Evolutionary conservation across 2,113 vertebrate species (phyloP), one percentile per base, ranked within the genome.

Genomic region (Heterotilapia buettikoferi): DNA sequence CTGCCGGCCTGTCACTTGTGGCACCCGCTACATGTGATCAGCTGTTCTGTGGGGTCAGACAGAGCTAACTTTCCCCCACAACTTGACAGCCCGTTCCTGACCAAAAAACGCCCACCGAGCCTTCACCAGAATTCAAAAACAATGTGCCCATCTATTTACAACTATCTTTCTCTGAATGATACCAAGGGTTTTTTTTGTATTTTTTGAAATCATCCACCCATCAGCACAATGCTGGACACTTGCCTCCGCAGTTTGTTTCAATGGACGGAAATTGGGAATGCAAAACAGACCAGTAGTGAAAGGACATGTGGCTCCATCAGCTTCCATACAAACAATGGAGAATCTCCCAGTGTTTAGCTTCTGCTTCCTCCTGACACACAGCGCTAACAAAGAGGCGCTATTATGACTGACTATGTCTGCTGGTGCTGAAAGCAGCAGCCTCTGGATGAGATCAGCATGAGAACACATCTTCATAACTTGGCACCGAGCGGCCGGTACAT

Each of bases 201-300:
- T 29, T 73, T 73, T 73, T 29, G 1, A 84, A 83, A 86, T 82
- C 88, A 78, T 52, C 87, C 84, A 92, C 89, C 92, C 90, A 89
- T 90, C 90, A 66, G 90, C 85, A 94, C 94, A 95, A 94, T 94
- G 93, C 90, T 88, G 93, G 94, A 92, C 95, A 91, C 92, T 93
- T 92, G 94, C 93, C 94, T 89, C 80, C 7, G 6, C 84, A 24
- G 56, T 80, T 82, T 6, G 18, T 43, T 93, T 96, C 92, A 95
- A 95, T 96, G 61, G 92, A 79, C 93, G 94, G 96, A 96, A 96
- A 95, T 94, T 94, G 91, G 91, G 90, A 94, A 90, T 84, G 85
- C 90, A 95, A 95, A 96, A 95, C 93, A 95, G 84, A 86, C 9
- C 80, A 83, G 80, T 43, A 88, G 93, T 90, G 92, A 94, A 92